Conservation (phyloP, 2,797 vertebrate species). For the Amniataba percoides region DNA sequence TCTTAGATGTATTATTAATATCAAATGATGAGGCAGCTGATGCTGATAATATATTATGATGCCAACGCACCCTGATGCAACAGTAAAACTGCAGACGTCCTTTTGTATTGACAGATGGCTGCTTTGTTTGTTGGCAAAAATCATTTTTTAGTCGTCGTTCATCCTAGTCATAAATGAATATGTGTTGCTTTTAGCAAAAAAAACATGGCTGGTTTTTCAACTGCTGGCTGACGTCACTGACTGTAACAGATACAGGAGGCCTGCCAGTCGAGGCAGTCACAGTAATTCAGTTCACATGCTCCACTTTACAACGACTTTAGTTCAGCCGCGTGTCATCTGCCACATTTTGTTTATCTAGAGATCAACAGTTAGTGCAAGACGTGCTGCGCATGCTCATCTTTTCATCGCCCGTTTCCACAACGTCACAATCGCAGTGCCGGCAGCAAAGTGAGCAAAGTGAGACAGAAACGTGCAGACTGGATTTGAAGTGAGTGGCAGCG, state of each 20-base stretch:
- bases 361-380: slow-evolving; percentile 5
- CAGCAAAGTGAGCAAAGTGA: neutral
- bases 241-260: slow-evolving; percentile 56
- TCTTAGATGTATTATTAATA: slow-evolving; percentile 79
- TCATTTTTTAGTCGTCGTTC: slow-evolving; percentile 31
- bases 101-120: slow-evolving; percentile 68
- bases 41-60: slow-evolving; percentile 61
- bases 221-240: slow-evolving; percentile 59
- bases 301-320: slow-evolving; percentile 6
- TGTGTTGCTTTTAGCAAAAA: slow-evolving; percentile 52
- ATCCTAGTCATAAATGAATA: slow-evolving; percentile 65
- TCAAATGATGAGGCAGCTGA: slow-evolving; percentile 69
- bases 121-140: slow-evolving; percentile 51
- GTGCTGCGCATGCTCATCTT: neutral
- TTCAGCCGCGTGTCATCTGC: slow-evolving; percentile 2
- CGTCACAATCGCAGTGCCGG: neutral
- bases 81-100: slow-evolving; percentile 4
- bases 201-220: slow-evolving; percentile 48
- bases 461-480: neutral
- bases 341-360: slow-evolving; percentile 20
- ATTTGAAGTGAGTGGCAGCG: neutral
- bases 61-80: slow-evolving; percentile 33
- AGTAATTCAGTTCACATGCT: slow-evolving; percentile 47
- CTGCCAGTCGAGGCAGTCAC: slow-evolving; percentile 45
- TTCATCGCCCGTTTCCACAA: neutral